phyloP scores from a whole-genome alignment of 2,797 vertebrate genomes.

The Hipposideros larvatus region DNA sequence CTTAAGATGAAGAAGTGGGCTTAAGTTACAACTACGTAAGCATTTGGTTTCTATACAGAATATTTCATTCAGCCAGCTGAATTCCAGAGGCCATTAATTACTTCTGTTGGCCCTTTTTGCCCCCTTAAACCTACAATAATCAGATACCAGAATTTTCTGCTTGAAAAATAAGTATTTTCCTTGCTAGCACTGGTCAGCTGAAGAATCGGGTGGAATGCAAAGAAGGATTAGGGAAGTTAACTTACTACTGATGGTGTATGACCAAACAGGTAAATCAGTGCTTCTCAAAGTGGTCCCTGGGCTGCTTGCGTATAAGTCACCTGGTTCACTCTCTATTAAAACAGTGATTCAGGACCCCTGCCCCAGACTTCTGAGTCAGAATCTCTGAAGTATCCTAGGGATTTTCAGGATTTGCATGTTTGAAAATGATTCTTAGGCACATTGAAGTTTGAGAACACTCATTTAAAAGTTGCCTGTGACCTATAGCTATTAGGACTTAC shows the following conservation, averaged over 20 bases:
- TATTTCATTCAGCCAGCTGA: constrained; percentile 45
- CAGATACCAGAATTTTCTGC: constrained; percentile 57
- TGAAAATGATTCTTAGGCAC: constrained; percentile 29
- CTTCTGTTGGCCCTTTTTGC: neutral
- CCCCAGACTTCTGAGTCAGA: neutral
- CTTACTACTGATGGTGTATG: constrained; percentile 47
- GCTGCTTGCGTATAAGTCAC: neutral
- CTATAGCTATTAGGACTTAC: neutral
- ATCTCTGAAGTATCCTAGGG: neutral
- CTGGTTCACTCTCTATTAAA: neutral
- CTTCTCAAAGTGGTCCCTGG: constrained; percentile 42
- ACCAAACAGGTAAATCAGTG: neutral
- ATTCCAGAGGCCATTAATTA: neutral
- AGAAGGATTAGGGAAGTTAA: constrained; percentile 34
- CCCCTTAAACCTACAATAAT: constrained; percentile 5
- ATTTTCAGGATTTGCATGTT: constrained; percentile 29
- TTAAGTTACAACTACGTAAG: neutral
- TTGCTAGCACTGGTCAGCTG: constrained; percentile 47
- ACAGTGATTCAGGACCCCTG: neutral
- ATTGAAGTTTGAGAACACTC: neutral
- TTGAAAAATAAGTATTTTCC: constrained; percentile 57
- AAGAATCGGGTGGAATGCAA: constrained; percentile 35
- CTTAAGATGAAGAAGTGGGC: neutral
- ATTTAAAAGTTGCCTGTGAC: neutral
- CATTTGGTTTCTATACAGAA: constrained; percentile 44